These are phyloP conservation scores for Amazona vittata DNA, from an alignment of 2,113 vertebrate species.

Conservation along the genomic window DNA sequence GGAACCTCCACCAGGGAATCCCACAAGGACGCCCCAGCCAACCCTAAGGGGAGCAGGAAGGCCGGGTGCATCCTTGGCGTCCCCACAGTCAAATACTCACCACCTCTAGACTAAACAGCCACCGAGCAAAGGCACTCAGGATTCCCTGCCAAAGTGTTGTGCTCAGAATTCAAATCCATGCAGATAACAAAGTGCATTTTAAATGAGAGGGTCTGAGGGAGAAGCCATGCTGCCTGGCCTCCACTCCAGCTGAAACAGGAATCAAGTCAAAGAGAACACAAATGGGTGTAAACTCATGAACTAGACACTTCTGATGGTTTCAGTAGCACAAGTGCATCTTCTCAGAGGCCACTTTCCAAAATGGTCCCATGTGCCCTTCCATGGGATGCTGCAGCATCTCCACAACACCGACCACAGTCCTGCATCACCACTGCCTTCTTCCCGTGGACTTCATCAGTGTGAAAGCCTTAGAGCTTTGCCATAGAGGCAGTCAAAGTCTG, in stretches of 20 bases:
- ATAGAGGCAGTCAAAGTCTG: too few species aligned
- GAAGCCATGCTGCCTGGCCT: not conserved
- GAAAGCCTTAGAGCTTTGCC: not conserved
- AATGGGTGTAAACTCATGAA: not conserved
- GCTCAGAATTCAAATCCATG: not conserved
- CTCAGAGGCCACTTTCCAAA: not conserved
- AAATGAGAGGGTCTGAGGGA: not conserved
- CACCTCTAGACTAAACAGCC: constrained; percentile 19
- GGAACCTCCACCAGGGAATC: not conserved
- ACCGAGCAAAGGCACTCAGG: not conserved
- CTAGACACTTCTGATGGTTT: not conserved
- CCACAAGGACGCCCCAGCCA: not conserved
- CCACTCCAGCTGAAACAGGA: not conserved
- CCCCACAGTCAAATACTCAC: not conserved
- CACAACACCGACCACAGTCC: not conserved
- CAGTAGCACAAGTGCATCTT: not conserved
- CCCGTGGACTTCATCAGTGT: fast-evolving
- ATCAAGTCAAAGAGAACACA: not conserved
- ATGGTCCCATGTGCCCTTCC: not conserved
- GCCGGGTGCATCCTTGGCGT: not conserved
- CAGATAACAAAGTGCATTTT: not conserved
- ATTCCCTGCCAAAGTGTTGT: not conserved
- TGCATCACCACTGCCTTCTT: not conserved
- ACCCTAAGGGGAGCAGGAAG: not conserved
- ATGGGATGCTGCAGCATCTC: not conserved